Evolutionary conservation across 1,140 invertebrate species (phyloP).

Genomic region (Macrostomum lignano): DNA sequence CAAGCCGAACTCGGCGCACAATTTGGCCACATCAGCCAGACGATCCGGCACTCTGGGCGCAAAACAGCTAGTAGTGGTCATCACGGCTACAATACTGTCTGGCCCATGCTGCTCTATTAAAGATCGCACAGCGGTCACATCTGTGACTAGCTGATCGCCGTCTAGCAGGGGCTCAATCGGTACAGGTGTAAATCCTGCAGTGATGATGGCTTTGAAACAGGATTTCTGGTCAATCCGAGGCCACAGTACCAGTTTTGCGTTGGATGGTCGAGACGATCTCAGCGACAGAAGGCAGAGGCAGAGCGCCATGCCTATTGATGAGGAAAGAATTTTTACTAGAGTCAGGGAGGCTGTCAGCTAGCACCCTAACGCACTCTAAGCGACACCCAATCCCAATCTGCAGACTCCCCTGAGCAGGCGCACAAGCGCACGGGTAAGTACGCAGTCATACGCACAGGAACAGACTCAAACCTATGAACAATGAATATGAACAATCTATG

Average conservation of each 20-base stretch:
- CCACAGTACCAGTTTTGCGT: constrained; percentile 52
- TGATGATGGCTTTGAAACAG: constrained; percentile 54
- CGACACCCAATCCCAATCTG: too few species aligned
- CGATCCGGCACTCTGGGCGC: constrained; percentile 48
- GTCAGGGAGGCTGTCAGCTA: too few species aligned
- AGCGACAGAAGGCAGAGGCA: too few species aligned
- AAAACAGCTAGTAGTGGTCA: constrained; percentile 56
- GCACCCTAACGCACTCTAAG: too few species aligned
- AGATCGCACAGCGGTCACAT: constrained; percentile 33
- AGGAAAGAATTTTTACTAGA: too few species aligned
- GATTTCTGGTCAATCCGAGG: constrained; percentile 63
- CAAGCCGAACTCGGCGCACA: constrained; percentile 1
- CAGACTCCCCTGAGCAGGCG: too few species aligned
- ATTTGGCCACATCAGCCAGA: constrained; percentile 3
- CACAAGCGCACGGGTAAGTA: too few species aligned
- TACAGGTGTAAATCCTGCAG: constrained; percentile 41
- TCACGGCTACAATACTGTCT: constrained; percentile 44
- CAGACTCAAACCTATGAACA: too few species aligned
- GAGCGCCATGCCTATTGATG: too few species aligned
- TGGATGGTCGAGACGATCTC: too few species aligned
- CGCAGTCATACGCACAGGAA: too few species aligned
- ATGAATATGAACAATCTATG: too few species aligned
- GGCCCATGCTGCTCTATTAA: constrained; percentile 34
- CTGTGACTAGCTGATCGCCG: constrained; percentile 40
- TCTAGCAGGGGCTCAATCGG: constrained; percentile 37